Percentiles rank a stretch among this genome's conserved stretches.
Evolutionary conservation across 30 jellyfish, hydroid and myxozoan species (phyloP).

Genomic region (Rhopilema esculentum): DNA sequence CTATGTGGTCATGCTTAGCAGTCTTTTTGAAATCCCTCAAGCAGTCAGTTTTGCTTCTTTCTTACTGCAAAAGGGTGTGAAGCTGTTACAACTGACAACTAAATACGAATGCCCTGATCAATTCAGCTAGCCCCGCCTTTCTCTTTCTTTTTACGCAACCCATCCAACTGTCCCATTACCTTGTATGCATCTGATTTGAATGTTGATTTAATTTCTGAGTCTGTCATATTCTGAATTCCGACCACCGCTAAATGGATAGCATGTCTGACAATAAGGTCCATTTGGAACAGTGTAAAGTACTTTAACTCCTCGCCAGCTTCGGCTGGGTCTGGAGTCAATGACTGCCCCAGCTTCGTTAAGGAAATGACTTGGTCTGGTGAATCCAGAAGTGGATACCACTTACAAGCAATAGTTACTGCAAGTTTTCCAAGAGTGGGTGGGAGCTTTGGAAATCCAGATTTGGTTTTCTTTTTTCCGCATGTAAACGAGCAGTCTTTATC

Average conservation of each 20-base stretch:
- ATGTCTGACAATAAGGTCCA: constrained; percentile 61
- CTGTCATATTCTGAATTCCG: constrained; percentile 56
- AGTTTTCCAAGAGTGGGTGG: constrained; percentile 47
- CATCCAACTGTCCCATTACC: constrained; percentile 32
- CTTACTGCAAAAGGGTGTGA: background rate
- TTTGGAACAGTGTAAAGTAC: constrained; percentile 36
- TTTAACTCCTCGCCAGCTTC: constrained; percentile 28
- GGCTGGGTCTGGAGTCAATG: constrained; percentile 59
- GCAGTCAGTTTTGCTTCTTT: background rate
- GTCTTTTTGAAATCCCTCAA: background rate
- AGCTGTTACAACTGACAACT: too few species aligned
- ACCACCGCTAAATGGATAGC: constrained; percentile 45
- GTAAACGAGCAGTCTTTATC: constrained; percentile 60
- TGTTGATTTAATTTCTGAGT: constrained; percentile 48
- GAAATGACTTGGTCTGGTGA: constrained; percentile 41
- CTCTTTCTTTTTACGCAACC: constrained; percentile 30
- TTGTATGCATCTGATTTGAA: constrained; percentile 12
- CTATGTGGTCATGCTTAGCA: too few species aligned
- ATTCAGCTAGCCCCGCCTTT: constrained; percentile 34
- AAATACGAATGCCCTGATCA: background rate
- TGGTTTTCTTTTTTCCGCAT: constrained; percentile 52
- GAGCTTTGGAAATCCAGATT: constrained; percentile 40
- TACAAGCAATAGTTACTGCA: constrained; percentile 41
- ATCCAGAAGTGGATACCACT: constrained; percentile 43
- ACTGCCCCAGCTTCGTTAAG: constrained; percentile 34